A percentile compares a stretch with the other conserved stretches of the same genome.
Evolutionary conservation across 1,140 invertebrate species (phyloP).

Genomic region (Mya arenaria): DNA sequence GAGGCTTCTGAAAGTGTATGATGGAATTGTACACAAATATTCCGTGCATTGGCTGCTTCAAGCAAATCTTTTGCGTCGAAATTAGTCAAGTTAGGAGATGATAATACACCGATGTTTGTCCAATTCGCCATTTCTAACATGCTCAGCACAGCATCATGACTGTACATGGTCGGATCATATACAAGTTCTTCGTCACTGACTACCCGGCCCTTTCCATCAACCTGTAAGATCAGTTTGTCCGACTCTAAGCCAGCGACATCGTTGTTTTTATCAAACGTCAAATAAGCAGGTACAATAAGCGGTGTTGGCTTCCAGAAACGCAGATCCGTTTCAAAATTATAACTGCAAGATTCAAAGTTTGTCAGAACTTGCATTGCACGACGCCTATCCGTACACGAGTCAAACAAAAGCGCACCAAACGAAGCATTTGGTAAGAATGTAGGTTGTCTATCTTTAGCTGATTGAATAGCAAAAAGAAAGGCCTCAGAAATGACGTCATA

Average conservation of each 20-base stretch:
- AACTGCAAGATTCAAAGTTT: constrained; percentile 70
- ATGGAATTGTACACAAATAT: constrained; percentile 15
- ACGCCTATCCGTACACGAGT: constrained; percentile 65
- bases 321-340: constrained; percentile 12
- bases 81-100: not conserved
- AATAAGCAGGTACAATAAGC: constrained; percentile 53
- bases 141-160: constrained; percentile 29
- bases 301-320: constrained; percentile 39
- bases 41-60: not conserved
- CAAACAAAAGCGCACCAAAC: constrained; percentile 66
- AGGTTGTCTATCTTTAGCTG: constrained; percentile 59
- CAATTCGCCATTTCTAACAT: constrained; percentile 31
- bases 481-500: constrained; percentile 59
- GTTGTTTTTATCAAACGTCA: constrained; percentile 39
- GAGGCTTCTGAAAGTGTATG: not conserved
- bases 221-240: constrained; percentile 24
- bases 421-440: constrained; percentile 59
- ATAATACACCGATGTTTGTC: constrained; percentile 48
- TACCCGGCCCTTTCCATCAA: constrained; percentile 3
- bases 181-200: not conserved
- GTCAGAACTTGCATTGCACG: constrained; percentile 58
- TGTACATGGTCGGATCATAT: constrained; percentile 6
- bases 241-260: not conserved
- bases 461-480: constrained; percentile 68
- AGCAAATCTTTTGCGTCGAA: not conserved